A percentile compares a stretch with the other conserved stretches of the same genome.
These are phyloP conservation scores for Oryctes rhinoceros DNA, from an alignment of 1,140 invertebrate genomes.

Conservation along the genomic window DNA sequence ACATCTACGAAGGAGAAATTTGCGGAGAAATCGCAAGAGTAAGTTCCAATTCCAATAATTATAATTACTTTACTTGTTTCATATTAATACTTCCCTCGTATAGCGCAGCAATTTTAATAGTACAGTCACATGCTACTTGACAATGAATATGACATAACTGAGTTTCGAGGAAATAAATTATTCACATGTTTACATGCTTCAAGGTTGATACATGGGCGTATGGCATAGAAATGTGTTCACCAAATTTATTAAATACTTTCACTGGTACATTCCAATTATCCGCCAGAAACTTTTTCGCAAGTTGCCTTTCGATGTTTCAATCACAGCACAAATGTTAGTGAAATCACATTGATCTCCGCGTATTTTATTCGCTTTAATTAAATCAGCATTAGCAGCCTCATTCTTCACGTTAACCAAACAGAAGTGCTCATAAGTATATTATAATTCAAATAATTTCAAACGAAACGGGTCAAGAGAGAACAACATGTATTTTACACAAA, in stretches of 20 bases:
- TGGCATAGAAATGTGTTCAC: not conserved
- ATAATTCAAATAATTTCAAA: no score
- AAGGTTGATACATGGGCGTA: not conserved
- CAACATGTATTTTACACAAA: no score
- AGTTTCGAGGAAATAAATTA: slow-evolving; percentile 18
- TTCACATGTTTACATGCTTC: slow-evolving; percentile 14
- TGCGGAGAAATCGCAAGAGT: slow-evolving; percentile 1
- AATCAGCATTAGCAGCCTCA: not conserved
- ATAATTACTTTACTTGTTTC: not conserved
- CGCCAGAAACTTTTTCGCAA: no score
- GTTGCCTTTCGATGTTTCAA: no score
- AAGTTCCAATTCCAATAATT: slow-evolving; percentile 2
- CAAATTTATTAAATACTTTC: no score
- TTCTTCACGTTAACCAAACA: no score
- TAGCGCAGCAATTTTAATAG: not conserved
- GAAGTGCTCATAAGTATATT: no score
- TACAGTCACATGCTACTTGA: not conserved
- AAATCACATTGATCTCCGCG: no score
- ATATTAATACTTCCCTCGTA: not conserved
- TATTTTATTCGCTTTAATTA: not conserved
- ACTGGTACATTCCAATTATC: no score
- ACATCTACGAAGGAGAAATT: slow-evolving; percentile 60
- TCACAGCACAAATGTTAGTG: no score
- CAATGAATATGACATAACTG: slow-evolving; percentile 18
- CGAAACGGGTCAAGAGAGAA: no score